Base-by-base conservation (phyloP, 2,888 invertebrate species). In the Malacosoma neustria region DNA sequence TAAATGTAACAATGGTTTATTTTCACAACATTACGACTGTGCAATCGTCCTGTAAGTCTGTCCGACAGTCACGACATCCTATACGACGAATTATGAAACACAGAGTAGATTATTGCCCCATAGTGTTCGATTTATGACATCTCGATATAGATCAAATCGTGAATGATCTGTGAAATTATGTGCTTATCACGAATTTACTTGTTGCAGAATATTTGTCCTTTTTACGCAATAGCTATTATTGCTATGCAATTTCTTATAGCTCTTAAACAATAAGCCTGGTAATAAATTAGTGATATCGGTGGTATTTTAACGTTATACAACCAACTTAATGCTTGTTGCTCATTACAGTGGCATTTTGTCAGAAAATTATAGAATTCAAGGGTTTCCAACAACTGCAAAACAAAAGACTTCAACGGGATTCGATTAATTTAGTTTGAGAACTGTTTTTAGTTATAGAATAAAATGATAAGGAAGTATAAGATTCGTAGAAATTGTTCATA, bases 101-200 rank as follows among this genome's bases (percentile, higher is more conserved):
- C 22, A 29, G 46, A 47, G 54, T 49, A 55, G 60, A 61, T 68
- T 65, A 62, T 67, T 65, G 56, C 61, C 57, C 59, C 54, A 49
- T 53, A 50, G 60, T 61, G 49, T 48, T 61, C 63, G 61, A 71
- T 72, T 75, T 77, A 73, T 75, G 73, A 71, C 67, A 65, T 45
- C 52, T 49, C 45, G 48, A 49, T 48, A 43, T 34, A 42, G 33
- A 51, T 54, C 44, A 46, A 48, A 46, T 41, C 42, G 40, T 49
- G 48, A 49, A 61, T 55, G 54, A 60, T 53, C 41, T 40, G 39
- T 38, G 42, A 41, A 38, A 39, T 33, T 38, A 38, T 35, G 33
- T 15, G 38, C 36, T 43, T 36, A 39, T 34, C 22, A 9, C 22
- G 22, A 22, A 5, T 22, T 22, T 9, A 22, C 9, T 5, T 3